These are phyloP conservation scores for Troides oblongomaculatus DNA, from an alignment of 2,888 invertebrate genomes.

Conservation along the genomic window DNA sequence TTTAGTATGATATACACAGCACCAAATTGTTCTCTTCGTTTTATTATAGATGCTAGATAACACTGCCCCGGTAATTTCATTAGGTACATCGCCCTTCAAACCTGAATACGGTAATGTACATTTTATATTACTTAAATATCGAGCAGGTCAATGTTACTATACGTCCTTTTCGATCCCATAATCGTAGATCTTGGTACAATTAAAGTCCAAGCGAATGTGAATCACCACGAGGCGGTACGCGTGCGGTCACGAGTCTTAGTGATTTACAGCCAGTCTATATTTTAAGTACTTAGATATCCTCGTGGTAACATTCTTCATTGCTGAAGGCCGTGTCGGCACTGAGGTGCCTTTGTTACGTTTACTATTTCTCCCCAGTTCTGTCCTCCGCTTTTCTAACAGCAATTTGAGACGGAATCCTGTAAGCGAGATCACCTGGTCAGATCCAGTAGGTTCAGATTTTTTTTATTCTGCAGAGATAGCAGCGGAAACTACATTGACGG, in stretches of 20 bases:
- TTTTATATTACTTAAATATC: conserved; percentile 5
- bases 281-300: neutral
- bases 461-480: too few relatives aligned
- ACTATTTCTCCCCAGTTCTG: neutral
- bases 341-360: neutral
- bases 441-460: too few relatives aligned
- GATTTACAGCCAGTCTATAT: conserved; percentile 42
- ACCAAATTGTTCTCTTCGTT: too few relatives aligned
- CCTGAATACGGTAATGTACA: conserved; percentile 23
- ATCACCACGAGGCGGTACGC: conserved; percentile 40
- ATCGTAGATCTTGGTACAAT: conserved; percentile 23
- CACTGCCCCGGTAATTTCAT: neutral
- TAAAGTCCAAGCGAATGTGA: conserved; percentile 33
- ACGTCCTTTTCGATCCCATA: neutral
- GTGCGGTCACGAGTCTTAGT: conserved; percentile 56
- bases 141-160: neutral
- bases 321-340: too few relatives aligned
- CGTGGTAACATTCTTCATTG: too few relatives aligned
- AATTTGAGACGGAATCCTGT: too few relatives aligned
- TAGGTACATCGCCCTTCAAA: neutral
- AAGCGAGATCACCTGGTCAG: too few relatives aligned
- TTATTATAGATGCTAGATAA: too few relatives aligned
- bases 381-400: too few relatives aligned
- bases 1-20: too few relatives aligned
- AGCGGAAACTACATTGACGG: too few relatives aligned